A percentile compares a stretch with the other conserved stretches of the same genome.
These are phyloP conservation scores for Archaeoteleia sp. DNA, from an alignment of 2,888 invertebrate species.

Conservation along the genomic window DNA sequence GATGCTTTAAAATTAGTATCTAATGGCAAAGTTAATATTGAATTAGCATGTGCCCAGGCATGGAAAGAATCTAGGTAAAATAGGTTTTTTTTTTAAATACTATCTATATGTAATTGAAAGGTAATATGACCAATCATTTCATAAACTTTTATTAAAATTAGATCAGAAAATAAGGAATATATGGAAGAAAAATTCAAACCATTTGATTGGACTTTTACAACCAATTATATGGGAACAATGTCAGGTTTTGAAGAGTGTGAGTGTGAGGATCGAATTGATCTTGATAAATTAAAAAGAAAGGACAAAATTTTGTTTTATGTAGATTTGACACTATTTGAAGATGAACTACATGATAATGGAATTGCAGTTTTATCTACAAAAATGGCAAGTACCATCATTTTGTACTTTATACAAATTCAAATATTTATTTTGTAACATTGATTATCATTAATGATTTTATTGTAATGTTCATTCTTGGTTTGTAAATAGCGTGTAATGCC, in stretches of 20 bases:
- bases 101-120: neutral
- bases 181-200: constrained; percentile 87
- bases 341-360: constrained; percentile 98
- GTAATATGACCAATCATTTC: too few species aligned
- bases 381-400: constrained; percentile 86
- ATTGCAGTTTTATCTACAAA: constrained; percentile 92
- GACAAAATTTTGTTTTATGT: constrained; percentile 96
- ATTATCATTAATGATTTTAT: neutral
- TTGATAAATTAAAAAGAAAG: constrained; percentile 89
- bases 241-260: constrained; percentile 78
- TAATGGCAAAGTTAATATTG: constrained; percentile 83
- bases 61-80: constrained; percentile 92
- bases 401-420: constrained; percentile 1
- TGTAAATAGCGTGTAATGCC: constrained; percentile 94
- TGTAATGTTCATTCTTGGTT: too few species aligned
- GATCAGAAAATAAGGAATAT: constrained; percentile 79
- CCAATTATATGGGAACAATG: constrained; percentile 90
- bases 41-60: constrained; percentile 92
- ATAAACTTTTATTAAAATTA: constrained; percentile 67
- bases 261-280: constrained; percentile 87
- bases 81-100: neutral
- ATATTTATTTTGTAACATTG: neutral
- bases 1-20: constrained; percentile 91
- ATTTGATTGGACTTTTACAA: constrained; percentile 99
- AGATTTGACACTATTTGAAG: constrained; percentile 95